These are phyloP conservation scores for Melanchra persicariae DNA, from an alignment of 2,888 invertebrate species.

Conservation along the genomic window DNA sequence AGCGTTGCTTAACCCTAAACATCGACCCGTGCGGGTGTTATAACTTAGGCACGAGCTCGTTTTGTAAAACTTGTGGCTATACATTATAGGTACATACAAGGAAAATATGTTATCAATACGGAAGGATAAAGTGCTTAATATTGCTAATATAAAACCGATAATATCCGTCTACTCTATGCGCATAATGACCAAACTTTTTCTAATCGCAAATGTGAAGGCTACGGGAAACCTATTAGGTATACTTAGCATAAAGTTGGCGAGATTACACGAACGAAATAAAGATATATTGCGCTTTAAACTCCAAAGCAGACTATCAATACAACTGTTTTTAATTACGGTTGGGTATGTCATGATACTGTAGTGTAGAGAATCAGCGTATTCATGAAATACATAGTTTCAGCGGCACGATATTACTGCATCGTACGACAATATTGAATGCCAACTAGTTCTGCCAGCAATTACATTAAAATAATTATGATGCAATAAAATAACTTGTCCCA, in stretches of 20 bases:
- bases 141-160: not conserved
- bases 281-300: too few relatives aligned
- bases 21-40: not conserved
- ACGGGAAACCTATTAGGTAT: not conserved
- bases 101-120: not conserved
- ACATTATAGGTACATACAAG: not conserved
- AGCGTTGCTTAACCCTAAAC: not conserved
- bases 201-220: constrained; percentile 1
- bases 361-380: too few relatives aligned
- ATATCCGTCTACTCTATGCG: not conserved
- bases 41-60: not conserved
- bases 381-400: not conserved
- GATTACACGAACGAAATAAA: not conserved
- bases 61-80: not conserved
- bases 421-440: not conserved
- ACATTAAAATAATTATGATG: not conserved
- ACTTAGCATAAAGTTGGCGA: not conserved
- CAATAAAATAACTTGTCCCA: not conserved
- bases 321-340: not conserved
- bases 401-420: not conserved
- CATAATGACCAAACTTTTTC: not conserved
- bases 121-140: not conserved
- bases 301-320: not conserved
- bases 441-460: not conserved
- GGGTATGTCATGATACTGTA: too few relatives aligned